Percentiles rank a stretch among this genome's conserved stretches.
These are phyloP conservation scores for Syrphus vitripennis DNA, from an alignment of 2,888 invertebrate genomes.

Conservation along the genomic window DNA sequence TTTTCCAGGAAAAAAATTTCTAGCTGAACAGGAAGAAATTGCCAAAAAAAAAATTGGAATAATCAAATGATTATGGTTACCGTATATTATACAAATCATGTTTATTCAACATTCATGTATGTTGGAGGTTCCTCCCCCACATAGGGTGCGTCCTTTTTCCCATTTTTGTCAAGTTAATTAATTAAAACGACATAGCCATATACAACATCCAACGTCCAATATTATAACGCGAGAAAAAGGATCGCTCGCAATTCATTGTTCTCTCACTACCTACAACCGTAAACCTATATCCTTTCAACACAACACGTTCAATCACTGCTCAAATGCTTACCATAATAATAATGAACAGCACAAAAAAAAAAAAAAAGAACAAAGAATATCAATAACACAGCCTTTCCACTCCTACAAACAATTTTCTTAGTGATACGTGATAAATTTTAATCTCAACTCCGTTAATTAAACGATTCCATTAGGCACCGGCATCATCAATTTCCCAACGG, in stretches of 20 bases:
- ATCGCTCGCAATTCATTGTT: background rate
- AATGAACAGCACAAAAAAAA: background rate
- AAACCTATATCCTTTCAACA: background rate
- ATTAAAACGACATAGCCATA: slow-evolving; percentile 8
- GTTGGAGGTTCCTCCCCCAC: background rate
- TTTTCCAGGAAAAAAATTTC: too few species aligned
- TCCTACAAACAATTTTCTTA: slow-evolving; percentile 18
- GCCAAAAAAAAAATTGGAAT: too few species aligned
- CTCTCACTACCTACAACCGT: background rate
- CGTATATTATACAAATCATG: too few species aligned
- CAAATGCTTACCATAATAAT: background rate
- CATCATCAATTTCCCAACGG: slow-evolving; percentile 10
- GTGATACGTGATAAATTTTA: slow-evolving; percentile 44
- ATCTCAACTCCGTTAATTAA: slow-evolving; percentile 52
- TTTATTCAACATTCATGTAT: too few species aligned
- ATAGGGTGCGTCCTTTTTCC: background rate
- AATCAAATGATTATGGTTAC: too few species aligned
- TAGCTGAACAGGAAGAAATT: too few species aligned
- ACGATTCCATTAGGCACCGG: slow-evolving; percentile 29
- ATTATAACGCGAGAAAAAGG: background rate
- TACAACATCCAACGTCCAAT: background rate
- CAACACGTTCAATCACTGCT: slow-evolving; percentile 1
- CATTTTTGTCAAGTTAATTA: slow-evolving; percentile 1
- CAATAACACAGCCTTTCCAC: slow-evolving; percentile 9
- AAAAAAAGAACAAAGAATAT: background rate